A percentile compares a stretch with the other conserved stretches of the same genome.
Conservation (phyloP, 2,113 vertebrate genomes). For the Pionites leucogaster region DNA sequence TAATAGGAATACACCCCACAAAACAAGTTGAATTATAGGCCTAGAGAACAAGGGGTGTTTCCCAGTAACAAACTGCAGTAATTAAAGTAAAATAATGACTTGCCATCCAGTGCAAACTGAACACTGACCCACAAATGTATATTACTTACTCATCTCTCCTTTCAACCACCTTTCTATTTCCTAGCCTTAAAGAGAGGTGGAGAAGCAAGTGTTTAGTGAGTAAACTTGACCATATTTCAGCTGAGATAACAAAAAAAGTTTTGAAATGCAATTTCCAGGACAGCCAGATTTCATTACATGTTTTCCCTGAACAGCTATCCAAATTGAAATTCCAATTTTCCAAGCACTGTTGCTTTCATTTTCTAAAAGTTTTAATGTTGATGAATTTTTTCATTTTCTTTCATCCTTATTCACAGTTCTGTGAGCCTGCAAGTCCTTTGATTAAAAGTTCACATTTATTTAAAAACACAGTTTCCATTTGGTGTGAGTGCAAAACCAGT, state of each 20-base stretch:
- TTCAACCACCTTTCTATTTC: neutral
- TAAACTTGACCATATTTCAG: neutral
- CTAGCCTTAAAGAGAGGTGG: neutral
- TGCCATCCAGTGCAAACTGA: neutral
- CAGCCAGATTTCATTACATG: neutral
- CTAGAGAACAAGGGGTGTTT: neutral
- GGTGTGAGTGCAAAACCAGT: neutral
- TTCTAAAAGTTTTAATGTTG: neutral
- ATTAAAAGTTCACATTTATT: neutral
- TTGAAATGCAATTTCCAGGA: neutral
- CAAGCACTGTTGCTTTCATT: neutral
- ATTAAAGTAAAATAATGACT: neutral
- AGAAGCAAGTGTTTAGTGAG: neutral
- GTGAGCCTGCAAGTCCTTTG: neutral
- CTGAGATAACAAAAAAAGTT: neutral
- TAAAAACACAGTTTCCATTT: neutral
- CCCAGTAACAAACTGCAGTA: neutral
- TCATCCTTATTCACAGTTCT: neutral
- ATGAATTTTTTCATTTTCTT: neutral
- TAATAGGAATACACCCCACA: neutral
- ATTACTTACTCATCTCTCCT: neutral
- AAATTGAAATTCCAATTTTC: neutral
- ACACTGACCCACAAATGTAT: neutral
- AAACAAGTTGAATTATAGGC: neutral
- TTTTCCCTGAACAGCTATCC: neutral